These are phyloP conservation scores for Mesembrinibis cayennensis DNA, from an alignment of 2,113 vertebrate genomes.

Conservation along the genomic window DNA sequence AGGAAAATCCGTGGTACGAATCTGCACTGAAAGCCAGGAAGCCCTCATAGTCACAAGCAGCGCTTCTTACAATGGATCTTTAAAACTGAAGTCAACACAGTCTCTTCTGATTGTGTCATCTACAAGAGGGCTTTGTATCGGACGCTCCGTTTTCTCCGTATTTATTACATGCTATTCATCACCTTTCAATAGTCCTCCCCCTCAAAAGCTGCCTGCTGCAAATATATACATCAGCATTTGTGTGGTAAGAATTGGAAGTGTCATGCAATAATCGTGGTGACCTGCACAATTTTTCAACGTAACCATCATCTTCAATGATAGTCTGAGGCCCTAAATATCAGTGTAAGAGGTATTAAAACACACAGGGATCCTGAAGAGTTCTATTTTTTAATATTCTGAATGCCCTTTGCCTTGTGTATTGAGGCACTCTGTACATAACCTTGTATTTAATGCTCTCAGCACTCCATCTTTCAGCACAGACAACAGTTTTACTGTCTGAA, in stretches of 20 bases:
- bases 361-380: background rate
- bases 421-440: background rate
- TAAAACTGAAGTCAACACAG: background rate
- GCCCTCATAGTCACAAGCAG: background rate
- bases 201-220: background rate
- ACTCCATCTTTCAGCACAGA: background rate
- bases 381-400: background rate
- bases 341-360: background rate
- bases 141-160: background rate
- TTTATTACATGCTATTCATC: constrained; percentile 15
- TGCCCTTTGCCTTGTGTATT: background rate
- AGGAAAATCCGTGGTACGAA: background rate
- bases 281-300: background rate
- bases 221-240: background rate
- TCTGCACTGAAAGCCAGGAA: background rate
- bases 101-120: background rate
- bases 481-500: background rate
- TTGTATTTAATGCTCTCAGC: background rate
- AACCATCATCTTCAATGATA: background rate
- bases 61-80: constrained; percentile 8
- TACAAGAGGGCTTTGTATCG: constrained; percentile 28
- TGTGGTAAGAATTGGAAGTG: background rate
- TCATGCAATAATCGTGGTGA: background rate
- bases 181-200: background rate
- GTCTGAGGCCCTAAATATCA: background rate